A percentile compares a stretch with the other conserved stretches of the same genome.
Conservation (phyloP, 2,797 vertebrate species). For the Morus bassanus region DNA sequence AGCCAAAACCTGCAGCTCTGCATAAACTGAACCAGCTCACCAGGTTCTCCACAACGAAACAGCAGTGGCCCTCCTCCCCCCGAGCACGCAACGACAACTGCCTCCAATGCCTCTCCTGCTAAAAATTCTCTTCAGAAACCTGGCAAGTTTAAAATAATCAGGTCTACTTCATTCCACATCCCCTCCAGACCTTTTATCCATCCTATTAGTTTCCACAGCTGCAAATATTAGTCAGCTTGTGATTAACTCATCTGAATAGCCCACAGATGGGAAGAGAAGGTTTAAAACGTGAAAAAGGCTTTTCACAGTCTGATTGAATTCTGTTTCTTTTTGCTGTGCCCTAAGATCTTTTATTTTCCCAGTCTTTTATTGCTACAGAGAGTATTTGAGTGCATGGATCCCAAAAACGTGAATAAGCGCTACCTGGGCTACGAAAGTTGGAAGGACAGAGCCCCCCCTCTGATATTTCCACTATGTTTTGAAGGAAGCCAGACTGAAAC, state of each 20-base stretch:
- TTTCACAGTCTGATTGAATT: background rate
- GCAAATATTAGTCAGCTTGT: background rate
- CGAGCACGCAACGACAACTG: accelerated
- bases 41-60: background rate
- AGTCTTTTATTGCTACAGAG: background rate
- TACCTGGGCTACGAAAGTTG: background rate
- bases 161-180: background rate
- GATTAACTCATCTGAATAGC: background rate
- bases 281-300: background rate
- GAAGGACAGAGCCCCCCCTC: background rate
- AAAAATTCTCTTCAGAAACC: background rate
- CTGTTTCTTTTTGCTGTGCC: background rate
- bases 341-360: background rate
- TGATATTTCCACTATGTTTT: background rate
- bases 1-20: slow-evolving; percentile 46
- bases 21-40: background rate
- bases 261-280: background rate
- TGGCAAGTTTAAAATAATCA: background rate
- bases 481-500: background rate
- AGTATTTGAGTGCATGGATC: background rate
- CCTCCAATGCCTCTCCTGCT: background rate
- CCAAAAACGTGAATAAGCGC: background rate
- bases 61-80: background rate
- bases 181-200: background rate
- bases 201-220: background rate